Evolutionary conservation across 2,113 vertebrate species (phyloP), one percentile per base, ranked within the genome.

Genomic region (Girardinichthys multiradiatus): DNA sequence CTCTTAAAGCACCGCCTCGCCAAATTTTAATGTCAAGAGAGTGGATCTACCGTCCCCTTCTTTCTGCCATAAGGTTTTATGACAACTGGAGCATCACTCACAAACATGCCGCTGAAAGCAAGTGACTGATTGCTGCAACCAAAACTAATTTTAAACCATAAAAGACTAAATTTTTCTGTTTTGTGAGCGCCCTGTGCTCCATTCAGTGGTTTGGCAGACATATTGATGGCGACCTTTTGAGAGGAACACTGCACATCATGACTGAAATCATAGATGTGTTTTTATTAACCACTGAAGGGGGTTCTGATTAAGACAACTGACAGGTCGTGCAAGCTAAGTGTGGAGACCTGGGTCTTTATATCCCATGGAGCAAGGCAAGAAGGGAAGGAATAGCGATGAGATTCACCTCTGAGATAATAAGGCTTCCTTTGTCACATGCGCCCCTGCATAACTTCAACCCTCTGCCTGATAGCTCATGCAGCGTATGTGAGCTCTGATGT

Each of bases 161-260:
- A 37, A 57, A n/a, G 26, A 39, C 57, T n/a, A 67, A 31, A n/a
- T 29, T 35, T 33, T 42, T 29, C n/a, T 54, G 62, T 61, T 59
- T 65, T 68, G n/a, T 9, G 19, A 19, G 26, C 57, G 30, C 2
- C 48, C 29, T 68, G n/a, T 27, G 29, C 61, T 78, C 51, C 45
- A 48, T 30, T 65, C 77, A 64, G 58, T 24, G 29, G 42, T 62
- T 68, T 81, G 72, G 89, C 68, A 74, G 66, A 82, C 51, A 17
- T 75, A 79, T 80, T 84, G 79, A 89, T 67, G 64, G 37, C 76
- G 82, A 72, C 79, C 86, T 91, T 87, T 89, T 33, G 67, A 84
- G 87, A 87, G 83, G 76, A 54, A 73, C 72, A 68, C 31, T 4
- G 8, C 71, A 51, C 73, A 82, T 81, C 70, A 85, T 71, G 69